A percentile compares a stretch with the other conserved stretches of the same genome.
Evolutionary conservation across 92 coral and sea anemone genomes (phyloP).

Genomic region (Phymanthus crucifer): DNA sequence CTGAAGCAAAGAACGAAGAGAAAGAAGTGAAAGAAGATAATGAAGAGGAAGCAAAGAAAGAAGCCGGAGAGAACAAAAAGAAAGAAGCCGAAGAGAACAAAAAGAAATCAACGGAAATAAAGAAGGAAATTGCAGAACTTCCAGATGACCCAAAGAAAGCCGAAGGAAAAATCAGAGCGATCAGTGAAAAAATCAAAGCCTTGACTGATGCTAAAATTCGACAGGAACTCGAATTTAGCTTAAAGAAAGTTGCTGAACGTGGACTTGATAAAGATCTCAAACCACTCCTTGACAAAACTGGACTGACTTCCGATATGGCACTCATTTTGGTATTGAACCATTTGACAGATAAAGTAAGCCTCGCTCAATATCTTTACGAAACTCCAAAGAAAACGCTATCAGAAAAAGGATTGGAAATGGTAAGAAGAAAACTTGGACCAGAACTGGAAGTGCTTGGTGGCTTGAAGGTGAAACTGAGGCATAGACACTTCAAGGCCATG

Average conservation of each 20-base stretch:
- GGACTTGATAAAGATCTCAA: conserved; percentile 35
- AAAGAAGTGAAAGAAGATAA: no score
- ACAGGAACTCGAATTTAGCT: conserved; percentile 26
- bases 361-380: conserved; percentile 38
- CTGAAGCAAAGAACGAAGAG: no score
- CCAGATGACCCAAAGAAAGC: conserved; percentile 23
- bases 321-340: conserved; percentile 42
- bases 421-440: conserved; percentile 40
- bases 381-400: conserved; percentile 1
- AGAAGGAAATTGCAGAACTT: conserved; percentile 4
- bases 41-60: no score
- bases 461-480: conserved; percentile 24
- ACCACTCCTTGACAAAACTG: conserved; percentile 29
- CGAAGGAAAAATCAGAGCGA: conserved; percentile 51
- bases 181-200: conserved; percentile 21
- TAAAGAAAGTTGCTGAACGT: conserved; percentile 12
- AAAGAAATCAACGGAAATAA: no score
- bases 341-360: conserved; percentile 35
- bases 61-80: no score
- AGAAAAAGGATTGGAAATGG: conserved; percentile 18
- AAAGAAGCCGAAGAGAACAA: no score
- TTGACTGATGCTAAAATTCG: conserved; percentile 5
- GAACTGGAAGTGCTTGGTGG: conserved; percentile 62
- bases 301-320: conserved; percentile 37
- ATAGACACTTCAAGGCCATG: conserved; percentile 35